phyloP scores from a whole-genome alignment of 35 echinoderm and acorn worm species.

The Hemicentrotus pulcherrimus region DNA sequence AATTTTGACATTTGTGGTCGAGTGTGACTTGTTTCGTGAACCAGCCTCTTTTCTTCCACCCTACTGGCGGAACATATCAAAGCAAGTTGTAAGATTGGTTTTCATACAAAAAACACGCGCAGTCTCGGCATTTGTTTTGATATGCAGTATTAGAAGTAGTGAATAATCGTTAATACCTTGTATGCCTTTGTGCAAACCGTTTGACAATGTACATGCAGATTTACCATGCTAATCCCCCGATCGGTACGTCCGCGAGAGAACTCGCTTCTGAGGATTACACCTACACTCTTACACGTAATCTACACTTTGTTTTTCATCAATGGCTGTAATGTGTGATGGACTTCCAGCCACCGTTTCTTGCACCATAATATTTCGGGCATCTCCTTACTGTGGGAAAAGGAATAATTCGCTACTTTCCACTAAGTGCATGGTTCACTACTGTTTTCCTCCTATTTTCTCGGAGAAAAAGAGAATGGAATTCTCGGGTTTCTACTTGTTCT shows the following conservation, averaged over 20 bases:
- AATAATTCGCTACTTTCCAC: constrained; percentile 29
- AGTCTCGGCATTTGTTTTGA: constrained; percentile 44
- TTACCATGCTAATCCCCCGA: constrained; percentile 19
- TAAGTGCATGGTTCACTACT: neutral
- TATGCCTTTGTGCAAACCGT: constrained; percentile 51
- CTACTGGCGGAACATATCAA: constrained; percentile 1
- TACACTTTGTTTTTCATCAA: constrained; percentile 28
- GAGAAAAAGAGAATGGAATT: constrained; percentile 26
- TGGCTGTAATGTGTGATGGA: neutral
- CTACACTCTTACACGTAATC: neutral
- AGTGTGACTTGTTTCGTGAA: constrained; percentile 1
- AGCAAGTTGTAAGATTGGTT: neutral
- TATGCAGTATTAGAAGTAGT: constrained; percentile 16
- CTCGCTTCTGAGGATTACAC: neutral
- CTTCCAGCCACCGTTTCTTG: neutral
- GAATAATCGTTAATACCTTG: constrained; percentile 49
- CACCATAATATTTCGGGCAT: neutral
- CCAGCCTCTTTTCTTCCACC: neutral
- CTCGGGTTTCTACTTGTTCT: constrained; percentile 48
- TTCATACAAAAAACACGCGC: constrained; percentile 30
- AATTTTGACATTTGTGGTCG: neutral
- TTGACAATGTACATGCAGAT: constrained; percentile 44
- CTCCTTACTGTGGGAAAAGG: neutral
- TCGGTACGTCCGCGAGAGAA: neutral
- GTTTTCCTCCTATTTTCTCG: constrained; percentile 21